Evolutionary conservation across 2,113 vertebrate species (phyloP), one percentile per base, ranked within the genome.

Genomic region (Cololabis saira): DNA sequence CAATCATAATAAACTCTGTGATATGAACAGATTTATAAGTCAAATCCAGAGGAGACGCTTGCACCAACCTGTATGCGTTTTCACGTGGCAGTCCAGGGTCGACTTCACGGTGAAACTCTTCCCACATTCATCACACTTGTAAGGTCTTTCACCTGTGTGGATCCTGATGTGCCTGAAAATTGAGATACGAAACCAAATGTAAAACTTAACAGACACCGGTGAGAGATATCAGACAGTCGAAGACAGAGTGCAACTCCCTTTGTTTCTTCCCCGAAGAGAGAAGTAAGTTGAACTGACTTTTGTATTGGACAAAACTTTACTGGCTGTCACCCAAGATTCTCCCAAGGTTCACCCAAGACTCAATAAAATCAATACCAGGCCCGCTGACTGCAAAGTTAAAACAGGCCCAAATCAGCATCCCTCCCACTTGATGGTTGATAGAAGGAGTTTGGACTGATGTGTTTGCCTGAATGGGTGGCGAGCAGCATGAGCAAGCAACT

Each of bases 91-190:
- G 87, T 97, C 93, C 70, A 98, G 89, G 5, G 96, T 98, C n/a
- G 95, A 95, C 59, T 97, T 98, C 62, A 98, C 96, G 3, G 96
- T 98, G 81, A 98, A 99, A 81, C 90, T 94, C 80, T 98, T 98
- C 16, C 95, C 96, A 74, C 97, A 99, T 66, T 97, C 95, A 13
- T 94, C 95, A 55, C 96, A 98, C 73, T 95, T 94, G 65, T 94
- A 97, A 0, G 96, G 96, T 74, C 95, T 96, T 75, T 98, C 96
- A 66, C 95, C 93, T 2, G 95, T 97, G 70, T 98, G 97, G 62
- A 95, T 98, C 60, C 96, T 93, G 72, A 97, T 93, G 56, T 97
- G 96, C 80, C 96, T 97, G 56, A 1, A 72, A 0, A 70, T 30
- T 12, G 18, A 62, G 40, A 13, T 47, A 77, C 17, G 21, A 50